Conservation (phyloP, 2,113 vertebrate species). For the Silurus asotus region DNA sequence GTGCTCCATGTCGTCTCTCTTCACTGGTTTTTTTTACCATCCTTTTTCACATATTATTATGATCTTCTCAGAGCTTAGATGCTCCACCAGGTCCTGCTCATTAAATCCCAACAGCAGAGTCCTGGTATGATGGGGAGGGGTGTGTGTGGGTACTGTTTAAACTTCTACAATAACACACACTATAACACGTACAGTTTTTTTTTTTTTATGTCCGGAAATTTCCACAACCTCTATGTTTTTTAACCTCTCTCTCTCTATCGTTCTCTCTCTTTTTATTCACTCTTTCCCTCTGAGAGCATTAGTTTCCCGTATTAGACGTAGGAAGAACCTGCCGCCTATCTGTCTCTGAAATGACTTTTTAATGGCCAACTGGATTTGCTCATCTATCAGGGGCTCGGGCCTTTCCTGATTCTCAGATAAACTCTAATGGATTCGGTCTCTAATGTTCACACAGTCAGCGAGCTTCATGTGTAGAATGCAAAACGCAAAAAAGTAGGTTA, state of each 20-base stretch:
- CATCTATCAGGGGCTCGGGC: slow-evolving; percentile 75
- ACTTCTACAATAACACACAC: neutral
- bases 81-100: slow-evolving; percentile 38
- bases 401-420: slow-evolving; percentile 56
- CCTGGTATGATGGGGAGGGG: neutral
- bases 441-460: slow-evolving; percentile 62
- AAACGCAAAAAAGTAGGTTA: neutral
- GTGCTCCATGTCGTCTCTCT: slow-evolving; percentile 43
- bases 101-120: slow-evolving; percentile 31
- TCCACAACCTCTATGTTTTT: slow-evolving; percentile 42
- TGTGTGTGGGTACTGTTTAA: neutral
- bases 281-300: slow-evolving; percentile 35
- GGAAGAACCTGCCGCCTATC: slow-evolving; percentile 76
- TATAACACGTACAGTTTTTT: neutral
- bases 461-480: slow-evolving; percentile 29
- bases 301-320: slow-evolving; percentile 44
- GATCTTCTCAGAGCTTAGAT: slow-evolving; percentile 43
- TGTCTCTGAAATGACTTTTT: slow-evolving; percentile 83
- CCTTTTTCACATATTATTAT: slow-evolving; percentile 45
- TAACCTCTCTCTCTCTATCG: slow-evolving; percentile 27
- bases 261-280: neutral
- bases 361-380: slow-evolving; percentile 76
- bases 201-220: slow-evolving; percentile 19
- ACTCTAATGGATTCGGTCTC: slow-evolving; percentile 49
- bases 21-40: neutral